Evolutionary conservation across 2,888 invertebrate species (phyloP), one percentile per base, ranked within the genome.

Genomic region (Ligdia adustata): DNA sequence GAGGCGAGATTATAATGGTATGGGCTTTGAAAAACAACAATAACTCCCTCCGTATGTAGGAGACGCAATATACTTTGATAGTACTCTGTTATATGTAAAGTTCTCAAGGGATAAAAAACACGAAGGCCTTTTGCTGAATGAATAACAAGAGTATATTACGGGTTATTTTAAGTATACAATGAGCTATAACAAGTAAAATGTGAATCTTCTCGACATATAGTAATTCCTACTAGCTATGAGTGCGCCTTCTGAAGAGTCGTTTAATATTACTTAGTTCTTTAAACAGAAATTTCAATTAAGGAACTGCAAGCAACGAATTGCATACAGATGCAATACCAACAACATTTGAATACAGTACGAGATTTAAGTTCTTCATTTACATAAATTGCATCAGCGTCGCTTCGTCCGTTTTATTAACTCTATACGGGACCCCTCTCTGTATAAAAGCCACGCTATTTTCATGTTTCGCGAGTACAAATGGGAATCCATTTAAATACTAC

Each of bases 381-480:
- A 75, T 78, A 69, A 66, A 62, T 61, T 50, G 51, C 57, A 64
- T 66, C 64, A 62, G 60, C 60, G 55, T 65, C 75, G 64, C 62
- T 62, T 78, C 58, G 52, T 40, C 64, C 60, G 66, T 65, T 77
- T 82, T 80, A 69, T 69, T 72, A 83, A 71, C 73, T 84, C 88
- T 89, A 64, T 66, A 57, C 60, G 60, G 62, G 65, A 64, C 78
- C 83, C 86, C 83, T 81, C 79, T 76, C 79, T 70, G 75, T 80
- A 83, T 78, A 80, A 88, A 81, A 83, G 90, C 91, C 90, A 90
- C 91, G 91, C 90, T 87, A 90, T 91, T 90, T 91, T 87, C 90
- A 87, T 91, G 91, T 91, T 86, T 80, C 80, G 78, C 72, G 74
- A 79, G 76, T 87, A 90, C 90, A 91, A 91, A 91, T 90, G 90